Evolutionary conservation across 2,888 invertebrate species (phyloP).

Genomic region (Esperia sulphurella): DNA sequence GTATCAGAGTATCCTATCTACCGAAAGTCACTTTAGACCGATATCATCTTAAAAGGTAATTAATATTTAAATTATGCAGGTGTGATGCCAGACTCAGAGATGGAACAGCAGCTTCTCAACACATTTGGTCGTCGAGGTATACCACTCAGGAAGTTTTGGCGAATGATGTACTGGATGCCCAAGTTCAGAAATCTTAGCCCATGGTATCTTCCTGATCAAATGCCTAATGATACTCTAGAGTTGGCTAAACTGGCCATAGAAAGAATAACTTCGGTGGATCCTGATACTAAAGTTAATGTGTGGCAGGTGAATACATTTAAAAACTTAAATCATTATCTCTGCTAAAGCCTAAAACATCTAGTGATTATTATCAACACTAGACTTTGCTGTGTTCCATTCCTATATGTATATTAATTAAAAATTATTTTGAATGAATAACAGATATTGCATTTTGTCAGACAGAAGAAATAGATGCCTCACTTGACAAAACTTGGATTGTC

Average conservation of each 20-base stretch:
- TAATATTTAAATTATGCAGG: constrained; percentile 65
- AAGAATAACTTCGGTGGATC: constrained; percentile 91
- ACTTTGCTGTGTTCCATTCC: neutral
- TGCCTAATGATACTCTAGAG: constrained; percentile 88
- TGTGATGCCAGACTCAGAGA: constrained; percentile 94
- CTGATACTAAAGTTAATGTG: constrained; percentile 81
- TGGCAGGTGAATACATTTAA: constrained; percentile 80
- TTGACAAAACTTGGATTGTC: constrained; percentile 95
- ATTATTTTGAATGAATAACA: constrained; percentile 4
- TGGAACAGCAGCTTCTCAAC: constrained; percentile 89
- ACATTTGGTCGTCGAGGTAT: constrained; percentile 90
- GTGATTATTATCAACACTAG: too few species aligned
- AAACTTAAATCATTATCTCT: constrained; percentile 2
- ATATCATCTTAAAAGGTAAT: neutral
- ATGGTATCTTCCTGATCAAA: constrained; percentile 87
- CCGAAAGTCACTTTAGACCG: too few species aligned
- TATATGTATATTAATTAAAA: neutral
- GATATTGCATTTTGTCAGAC: constrained; percentile 69
- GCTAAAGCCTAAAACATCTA: too few species aligned
- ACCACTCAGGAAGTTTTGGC: constrained; percentile 86
- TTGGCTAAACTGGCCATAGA: constrained; percentile 90
- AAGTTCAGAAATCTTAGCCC: constrained; percentile 95
- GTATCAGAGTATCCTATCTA: too few species aligned
- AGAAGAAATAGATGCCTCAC: constrained; percentile 83
- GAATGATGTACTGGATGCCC: constrained; percentile 95